Base-by-base conservation (phyloP, 2,113 vertebrate genomes). In the Entelurus aequoreus region DNA sequence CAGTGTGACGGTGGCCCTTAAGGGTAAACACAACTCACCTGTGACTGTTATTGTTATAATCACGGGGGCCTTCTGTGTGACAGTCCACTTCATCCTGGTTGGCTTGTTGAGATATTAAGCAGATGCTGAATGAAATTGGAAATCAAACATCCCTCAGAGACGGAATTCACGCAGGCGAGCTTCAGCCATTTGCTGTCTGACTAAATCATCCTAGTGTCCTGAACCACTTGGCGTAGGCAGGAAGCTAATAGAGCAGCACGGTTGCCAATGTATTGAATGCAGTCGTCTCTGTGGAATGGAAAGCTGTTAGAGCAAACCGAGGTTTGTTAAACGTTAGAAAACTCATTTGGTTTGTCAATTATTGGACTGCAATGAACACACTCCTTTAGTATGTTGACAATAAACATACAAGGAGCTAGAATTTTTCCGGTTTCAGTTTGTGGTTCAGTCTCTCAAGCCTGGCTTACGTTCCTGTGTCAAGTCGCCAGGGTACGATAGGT, bases 71-170 rank as follows among this genome's bases (percentile, higher is more conserved):
- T 61, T 6, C 51, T 72, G 78, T 76, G 63, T 77, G 80, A 80
- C 78, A 77, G 78, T 66, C 63, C 75, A 73, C 75, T 81, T 81
- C 75, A 84, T 82, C 71, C 75, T 76, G 68, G 78, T 79, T 81
- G 84, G 80, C 82, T 81, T 68, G 70, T 65, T 66, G 71, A 63
- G 78, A 80, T 76, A 83, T 86, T 79, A 82, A 81, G 47, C 83
- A 84, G 80, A 85, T 82, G 78, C 78, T 69, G 69, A 63, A 70
- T 77, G 58, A 75, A 86, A 83, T 75, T 74, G 71, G 62, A 77
- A 81, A 78, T 76, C 62, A 75, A 74, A 77, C 72, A 80, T 67
- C 63, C 72, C 60, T 46, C 55, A 48, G 68, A 78, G 72, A 53
- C 54, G 1, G 53, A n/a, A 12, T 53, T 54, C 47, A 56, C 57